phyloP scores from a whole-genome alignment of 1,140 invertebrate genomes.

The Pemphigus obesinymphae region DNA sequence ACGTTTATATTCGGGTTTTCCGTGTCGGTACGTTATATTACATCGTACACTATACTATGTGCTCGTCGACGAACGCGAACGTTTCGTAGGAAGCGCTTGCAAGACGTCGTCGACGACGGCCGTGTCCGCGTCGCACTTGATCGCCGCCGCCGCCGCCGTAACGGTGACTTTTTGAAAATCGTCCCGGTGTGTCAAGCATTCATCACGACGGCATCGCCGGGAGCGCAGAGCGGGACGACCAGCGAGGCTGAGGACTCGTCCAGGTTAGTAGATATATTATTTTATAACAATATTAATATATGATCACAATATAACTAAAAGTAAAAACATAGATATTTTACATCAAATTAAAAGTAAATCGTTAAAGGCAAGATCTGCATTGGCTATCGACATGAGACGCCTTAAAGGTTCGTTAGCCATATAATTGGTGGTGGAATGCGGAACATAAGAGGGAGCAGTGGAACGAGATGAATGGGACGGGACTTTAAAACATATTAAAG shows the following conservation, averaged over 20 bases:
- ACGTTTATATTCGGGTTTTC: background rate
- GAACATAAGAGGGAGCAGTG: too few relatives aligned
- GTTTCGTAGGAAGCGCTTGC: background rate
- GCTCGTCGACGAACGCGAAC: background rate
- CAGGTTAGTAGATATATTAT: background rate
- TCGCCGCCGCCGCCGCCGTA: background rate
- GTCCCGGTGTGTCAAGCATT: constrained; percentile 12
- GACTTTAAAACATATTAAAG: too few relatives aligned
- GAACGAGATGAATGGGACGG: too few relatives aligned
- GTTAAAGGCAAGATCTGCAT: too few relatives aligned
- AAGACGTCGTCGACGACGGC: background rate
- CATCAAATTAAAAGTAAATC: too few relatives aligned
- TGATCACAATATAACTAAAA: background rate
- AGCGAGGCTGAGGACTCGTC: constrained; percentile 42
- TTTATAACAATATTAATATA: background rate
- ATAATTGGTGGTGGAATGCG: too few relatives aligned
- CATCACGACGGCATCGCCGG: constrained; percentile 40
- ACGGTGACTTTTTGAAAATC: constrained; percentile 13
- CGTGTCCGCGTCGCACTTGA: background rate
- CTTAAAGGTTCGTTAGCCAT: too few relatives aligned
- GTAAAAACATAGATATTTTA: too few relatives aligned
- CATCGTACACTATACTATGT: background rate
- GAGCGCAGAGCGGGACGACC: constrained; percentile 39
- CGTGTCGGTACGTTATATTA: background rate
- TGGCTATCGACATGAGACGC: too few relatives aligned